Percentiles rank a stretch among this genome's conserved stretches.
Conservation (phyloP, 2,888 invertebrate species). For the Drosophila nr. fundita region DNA sequence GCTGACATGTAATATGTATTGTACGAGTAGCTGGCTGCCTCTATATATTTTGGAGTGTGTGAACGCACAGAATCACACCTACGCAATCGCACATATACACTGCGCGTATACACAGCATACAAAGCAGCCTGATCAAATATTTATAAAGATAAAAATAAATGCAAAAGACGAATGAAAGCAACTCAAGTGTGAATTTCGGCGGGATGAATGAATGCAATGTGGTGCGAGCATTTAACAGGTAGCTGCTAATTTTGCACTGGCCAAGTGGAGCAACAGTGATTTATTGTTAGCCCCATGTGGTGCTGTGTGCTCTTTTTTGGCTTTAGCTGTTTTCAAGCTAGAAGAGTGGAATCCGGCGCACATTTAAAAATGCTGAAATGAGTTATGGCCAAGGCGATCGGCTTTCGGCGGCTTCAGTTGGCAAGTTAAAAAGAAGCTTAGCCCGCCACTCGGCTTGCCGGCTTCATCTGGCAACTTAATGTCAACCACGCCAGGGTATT, state of each 20-base stretch:
- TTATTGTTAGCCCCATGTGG: constrained; percentile 40
- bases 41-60: constrained; percentile 26
- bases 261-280: constrained; percentile 43
- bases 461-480: constrained; percentile 56
- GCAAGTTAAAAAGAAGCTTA: constrained; percentile 42
- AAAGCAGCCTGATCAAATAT: constrained; percentile 56
- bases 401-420: constrained; percentile 12
- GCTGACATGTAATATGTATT: constrained; percentile 60
- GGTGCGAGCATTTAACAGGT: constrained; percentile 43
- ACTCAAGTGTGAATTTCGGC: constrained; percentile 40
- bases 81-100: constrained; percentile 12
- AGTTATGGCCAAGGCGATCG: constrained; percentile 46
- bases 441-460: constrained; percentile 15
- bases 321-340: not conserved
- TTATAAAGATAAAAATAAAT: constrained; percentile 51
- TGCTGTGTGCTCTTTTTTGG: not conserved
- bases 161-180: constrained; percentile 50
- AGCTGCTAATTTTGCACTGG: constrained; percentile 52
- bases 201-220: constrained; percentile 35
- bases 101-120: constrained; percentile 31
- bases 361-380: constrained; percentile 41
- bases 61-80: constrained; percentile 24
- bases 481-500: constrained; percentile 51
- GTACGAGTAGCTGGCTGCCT: constrained; percentile 4
- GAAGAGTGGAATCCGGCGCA: not conserved